Base-by-base conservation (phyloP, 2,113 vertebrate genomes). In the Trogon surrucura region DNA sequence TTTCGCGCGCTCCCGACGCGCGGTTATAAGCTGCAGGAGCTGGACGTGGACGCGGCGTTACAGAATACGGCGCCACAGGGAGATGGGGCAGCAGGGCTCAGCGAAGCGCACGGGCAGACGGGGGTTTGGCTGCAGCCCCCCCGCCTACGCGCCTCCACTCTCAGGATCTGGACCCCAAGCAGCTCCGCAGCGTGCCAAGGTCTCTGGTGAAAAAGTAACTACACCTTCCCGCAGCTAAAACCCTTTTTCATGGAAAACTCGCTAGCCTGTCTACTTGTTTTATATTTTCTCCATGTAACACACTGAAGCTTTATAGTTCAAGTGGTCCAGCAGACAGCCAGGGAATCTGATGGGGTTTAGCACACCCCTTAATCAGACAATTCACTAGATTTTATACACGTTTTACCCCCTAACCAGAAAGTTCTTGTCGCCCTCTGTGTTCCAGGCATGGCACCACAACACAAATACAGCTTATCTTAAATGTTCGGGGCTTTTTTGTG, bases 1-100 rank as follows among this genome's bases (percentile, higher is more conserved):
- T 21, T 41, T 9, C 0, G 6, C 1, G 1, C 27, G 3, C 19
- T 21, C n/a, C 38, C 34, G 70, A 81, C 57, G 18, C 0, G 20
- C 0, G 8, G 48, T 74, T 62, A 22, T 10, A 78, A 72, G 32
- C 66, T 19, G 5, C 60, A n/a, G 77, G 60, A 69, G 85, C 65
- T 32, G 53, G 5, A 8, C 21, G 41, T 26, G 27, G 41, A 48
- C 80, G 22, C 5, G 1, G 54, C 1, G 2, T n/a, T 45, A 47
- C 48, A n/a, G 48, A 62, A 72, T 9, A 44, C 27, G 13, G 75
- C 58, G 38, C 82, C 56, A 30, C 5, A 1, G 66, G 61, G 73
- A 80, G 86, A 41, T 1, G 2, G 82, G 51, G 54, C 32, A 26
- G 71, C 50, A 32, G 38, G 38, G 83, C 69, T 60, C 73, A 75